phyloP scores from a whole-genome alignment of 2,888 invertebrate species.

The Eristalis tenax region DNA sequence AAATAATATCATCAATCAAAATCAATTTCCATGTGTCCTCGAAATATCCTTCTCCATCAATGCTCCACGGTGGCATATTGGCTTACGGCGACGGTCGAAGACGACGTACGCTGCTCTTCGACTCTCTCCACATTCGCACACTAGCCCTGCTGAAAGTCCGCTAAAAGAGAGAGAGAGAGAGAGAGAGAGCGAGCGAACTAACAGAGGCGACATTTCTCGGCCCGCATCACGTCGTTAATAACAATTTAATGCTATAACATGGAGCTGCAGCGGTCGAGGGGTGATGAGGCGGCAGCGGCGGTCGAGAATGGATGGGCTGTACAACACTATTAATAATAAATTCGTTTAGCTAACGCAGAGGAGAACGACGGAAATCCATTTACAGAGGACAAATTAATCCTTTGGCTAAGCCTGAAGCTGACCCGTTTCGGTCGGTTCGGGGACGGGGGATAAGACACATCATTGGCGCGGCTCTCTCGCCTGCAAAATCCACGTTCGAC shows the following conservation, averaged over 20 bases:
- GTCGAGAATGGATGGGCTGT: background rate
- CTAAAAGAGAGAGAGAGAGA: background rate
- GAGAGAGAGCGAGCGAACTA: too few species aligned
- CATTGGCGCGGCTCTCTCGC: constrained; percentile 3
- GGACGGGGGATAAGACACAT: background rate
- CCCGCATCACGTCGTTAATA: constrained; percentile 57
- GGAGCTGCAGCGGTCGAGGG: background rate
- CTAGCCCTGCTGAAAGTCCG: too few species aligned
- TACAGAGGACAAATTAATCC: constrained; percentile 58
- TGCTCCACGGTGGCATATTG: background rate
- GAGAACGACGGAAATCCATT: constrained; percentile 53
- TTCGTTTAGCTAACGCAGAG: constrained; percentile 45
- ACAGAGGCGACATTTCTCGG: constrained; percentile 10
- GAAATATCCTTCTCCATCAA: constrained; percentile 12
- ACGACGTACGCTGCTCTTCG: background rate
- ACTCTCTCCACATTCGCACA: background rate
- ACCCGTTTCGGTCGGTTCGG: background rate
- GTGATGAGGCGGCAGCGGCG: background rate
- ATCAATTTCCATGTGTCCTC: constrained; percentile 55
- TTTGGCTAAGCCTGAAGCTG: constrained; percentile 36
- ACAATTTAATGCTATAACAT: constrained; percentile 52
- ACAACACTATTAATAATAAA: constrained; percentile 60
- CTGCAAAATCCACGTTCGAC: constrained; percentile 47
- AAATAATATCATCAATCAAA: constrained; percentile 66
- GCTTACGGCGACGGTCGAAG: background rate